Evolutionary conservation across 2,888 invertebrate genomes (phyloP), one percentile per base, ranked within the genome.

Genomic region (Acleris cristana): DNA sequence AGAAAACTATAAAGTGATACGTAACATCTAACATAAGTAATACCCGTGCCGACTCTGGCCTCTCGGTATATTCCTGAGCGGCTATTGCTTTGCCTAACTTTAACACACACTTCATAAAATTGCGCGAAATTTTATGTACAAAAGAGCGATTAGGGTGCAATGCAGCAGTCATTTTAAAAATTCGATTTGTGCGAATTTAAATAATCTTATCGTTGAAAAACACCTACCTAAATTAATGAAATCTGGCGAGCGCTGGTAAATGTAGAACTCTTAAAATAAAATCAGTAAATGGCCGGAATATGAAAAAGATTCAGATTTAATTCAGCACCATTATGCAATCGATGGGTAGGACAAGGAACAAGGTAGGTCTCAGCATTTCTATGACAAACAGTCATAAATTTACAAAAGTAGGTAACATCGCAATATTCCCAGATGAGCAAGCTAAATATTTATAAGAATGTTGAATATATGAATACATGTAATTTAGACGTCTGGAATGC

Each of bases 1-100:
- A 67, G 57, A 67, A 67, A 67, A 57, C 66, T 55, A 60, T 66
- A 52, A 66, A 54, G 45, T 52, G 52, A 64, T 52, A 57, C 44
- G 64, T 65, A 65, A 53, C 52, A 21, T 19, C 51, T 19, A 52
- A 58, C 53, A 34, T 63, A 51, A 56, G 57, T 30, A 34, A 51
- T 56, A 10, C 12, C 18, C 49, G 40, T 21, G 19, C 26, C 19
- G 61, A 34, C 45, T 57, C 45, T 57, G 56, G 53, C 61, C 45
- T n/a, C 21, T 52, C 23, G 44, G n/a, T 21, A 66, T 34, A 26
- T 57, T 62, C 48, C 26, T 52, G 26, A 34, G 23, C 19, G 10
- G 14, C 8, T 30, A 63, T 23, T 21, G 21, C 34, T 30, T 52
- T 6, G 16, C 52, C 16, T 12, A 23, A 57, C 44, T 30, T 51